phyloP scores from a whole-genome alignment of 2,888 invertebrate species.

The Sceliomorpha sp. region DNA sequence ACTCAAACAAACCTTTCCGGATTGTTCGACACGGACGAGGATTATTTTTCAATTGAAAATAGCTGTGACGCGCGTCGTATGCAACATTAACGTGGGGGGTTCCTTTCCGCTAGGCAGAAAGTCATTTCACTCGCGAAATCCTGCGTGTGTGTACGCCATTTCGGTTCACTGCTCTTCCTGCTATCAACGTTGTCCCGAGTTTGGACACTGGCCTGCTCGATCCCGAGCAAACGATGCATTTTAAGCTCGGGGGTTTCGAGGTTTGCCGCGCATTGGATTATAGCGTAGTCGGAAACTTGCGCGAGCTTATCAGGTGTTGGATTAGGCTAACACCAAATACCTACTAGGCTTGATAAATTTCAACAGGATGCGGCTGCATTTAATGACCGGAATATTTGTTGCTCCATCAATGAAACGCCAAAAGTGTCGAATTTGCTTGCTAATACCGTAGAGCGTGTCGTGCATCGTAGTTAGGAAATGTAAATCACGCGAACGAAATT shows the following conservation, averaged over 20 bases:
- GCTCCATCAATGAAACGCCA: conserved; percentile 33
- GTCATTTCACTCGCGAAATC: conserved; percentile 22
- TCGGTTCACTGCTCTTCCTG: conserved; percentile 19
- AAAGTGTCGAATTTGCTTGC: conserved; percentile 32
- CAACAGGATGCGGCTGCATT: conserved; percentile 9
- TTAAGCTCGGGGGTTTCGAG: conserved; percentile 37
- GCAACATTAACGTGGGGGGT: background rate
- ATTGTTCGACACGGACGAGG: too few relatives aligned
- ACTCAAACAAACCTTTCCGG: too few relatives aligned
- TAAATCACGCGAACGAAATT: too few relatives aligned
- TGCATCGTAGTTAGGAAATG: too few relatives aligned
- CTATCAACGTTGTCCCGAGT: conserved; percentile 33
- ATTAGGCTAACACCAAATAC: conserved; percentile 17
- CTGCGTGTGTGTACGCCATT: conserved; percentile 20
- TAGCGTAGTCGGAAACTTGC: conserved; percentile 26
- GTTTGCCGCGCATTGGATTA: conserved; percentile 29
- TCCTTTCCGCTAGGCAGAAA: conserved; percentile 18
- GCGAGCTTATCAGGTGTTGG: conserved; percentile 13
- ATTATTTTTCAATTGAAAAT: background rate
- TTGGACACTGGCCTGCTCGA: conserved; percentile 31
- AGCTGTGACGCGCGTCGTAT: background rate
- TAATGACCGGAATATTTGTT: conserved; percentile 24
- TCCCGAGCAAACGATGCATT: conserved; percentile 37
- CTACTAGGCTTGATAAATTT: conserved; percentile 13
- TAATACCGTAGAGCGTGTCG: too few relatives aligned